Evolutionary conservation across 2,888 invertebrate genomes (phyloP), one percentile per base, ranked within the genome.

Genomic region (Athetis lepigone): DNA sequence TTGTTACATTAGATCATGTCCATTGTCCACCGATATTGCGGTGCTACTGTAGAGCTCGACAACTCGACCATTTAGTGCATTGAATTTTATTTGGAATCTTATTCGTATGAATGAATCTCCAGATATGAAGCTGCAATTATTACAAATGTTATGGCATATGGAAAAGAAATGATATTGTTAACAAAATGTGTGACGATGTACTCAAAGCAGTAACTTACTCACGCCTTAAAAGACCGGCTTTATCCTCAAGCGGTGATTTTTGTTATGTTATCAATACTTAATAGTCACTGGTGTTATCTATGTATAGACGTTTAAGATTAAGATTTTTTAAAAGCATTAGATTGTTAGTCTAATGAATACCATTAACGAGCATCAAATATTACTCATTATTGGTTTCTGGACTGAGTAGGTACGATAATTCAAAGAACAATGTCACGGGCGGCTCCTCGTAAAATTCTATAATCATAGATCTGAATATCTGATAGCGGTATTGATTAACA

Each of bases 401-500:
- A 59, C 46, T 65, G 39, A 23, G 27, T 42, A 1, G 23, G 33
- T 21, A 29, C 23, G 39, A 37, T 45, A 45, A 18, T 76, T 18
- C 23, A 47, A 21, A 29, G 60, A 50, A 36, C 68, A 74, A 69
- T 70, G 74, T 64, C 77, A 69, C 11, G 69, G 77, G 72, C 78
- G 79, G 72, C 75, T 68, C 47, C 73, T 56, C 61, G 57, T 67
- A 63, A 27, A 37, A 49, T 62, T 65, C 54, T 57, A 18, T 56
- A 58, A 83, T 83, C 77, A 45, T n/a, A 37, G 63, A 76, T 75
- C 63, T 73, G 67, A 55, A 57, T 70, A 82, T 81, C 66, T 67
- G 86, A 86, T 86, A 83, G 54, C 63, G 52, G 65, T 55, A 59
- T 40, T 71, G 84, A 85, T 85, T 80, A 75, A 29, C 60, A 79